These are phyloP conservation scores for Gavia stellata DNA, from an alignment of 2,113 vertebrate species.

Conservation along the genomic window DNA sequence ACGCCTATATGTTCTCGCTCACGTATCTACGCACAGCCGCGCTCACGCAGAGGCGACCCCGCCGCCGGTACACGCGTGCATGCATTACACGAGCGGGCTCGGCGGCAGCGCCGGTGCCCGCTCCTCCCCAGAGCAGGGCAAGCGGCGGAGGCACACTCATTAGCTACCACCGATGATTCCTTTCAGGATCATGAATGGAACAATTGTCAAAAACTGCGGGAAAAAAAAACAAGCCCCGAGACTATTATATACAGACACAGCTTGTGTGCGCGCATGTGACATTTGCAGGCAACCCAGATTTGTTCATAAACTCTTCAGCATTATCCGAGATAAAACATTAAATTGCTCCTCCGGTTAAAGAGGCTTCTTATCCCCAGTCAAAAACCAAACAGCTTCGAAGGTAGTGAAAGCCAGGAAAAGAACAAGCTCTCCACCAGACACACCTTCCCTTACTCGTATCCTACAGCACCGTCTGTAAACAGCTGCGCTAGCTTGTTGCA, in stretches of 20 bases:
- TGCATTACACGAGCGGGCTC: constrained; percentile 5
- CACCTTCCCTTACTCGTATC: constrained; percentile 40
- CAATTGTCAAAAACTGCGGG: constrained; percentile 62
- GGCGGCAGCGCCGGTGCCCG: background rate
- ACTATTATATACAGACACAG: constrained; percentile 39
- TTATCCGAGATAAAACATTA: constrained; percentile 38
- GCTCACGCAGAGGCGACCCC: background rate
- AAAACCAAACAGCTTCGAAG: constrained; percentile 26
- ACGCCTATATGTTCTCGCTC: background rate
- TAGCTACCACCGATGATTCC: constrained; percentile 50
- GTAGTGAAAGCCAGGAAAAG: constrained; percentile 6
- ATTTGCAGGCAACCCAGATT: constrained; percentile 65
- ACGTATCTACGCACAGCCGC: background rate
- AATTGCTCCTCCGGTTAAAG: constrained; percentile 1
- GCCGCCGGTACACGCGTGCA: constrained; percentile 37
- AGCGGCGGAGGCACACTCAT: constrained; percentile 29
- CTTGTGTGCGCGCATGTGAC: constrained; percentile 45
- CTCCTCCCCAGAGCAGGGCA: constrained; percentile 12
- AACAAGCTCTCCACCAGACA: constrained; percentile 24
- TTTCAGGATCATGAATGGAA: constrained; percentile 61
- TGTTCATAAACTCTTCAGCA: constrained; percentile 50
- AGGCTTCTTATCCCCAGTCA: background rate
- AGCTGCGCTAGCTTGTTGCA: constrained; percentile 28
- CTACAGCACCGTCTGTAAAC: constrained; percentile 49
- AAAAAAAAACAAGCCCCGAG: constrained; percentile 44